A percentile compares a stretch with the other conserved stretches of the same genome.
Conservation (phyloP, 2,888 invertebrate genomes). For the Drosophila subsilvestris region DNA sequence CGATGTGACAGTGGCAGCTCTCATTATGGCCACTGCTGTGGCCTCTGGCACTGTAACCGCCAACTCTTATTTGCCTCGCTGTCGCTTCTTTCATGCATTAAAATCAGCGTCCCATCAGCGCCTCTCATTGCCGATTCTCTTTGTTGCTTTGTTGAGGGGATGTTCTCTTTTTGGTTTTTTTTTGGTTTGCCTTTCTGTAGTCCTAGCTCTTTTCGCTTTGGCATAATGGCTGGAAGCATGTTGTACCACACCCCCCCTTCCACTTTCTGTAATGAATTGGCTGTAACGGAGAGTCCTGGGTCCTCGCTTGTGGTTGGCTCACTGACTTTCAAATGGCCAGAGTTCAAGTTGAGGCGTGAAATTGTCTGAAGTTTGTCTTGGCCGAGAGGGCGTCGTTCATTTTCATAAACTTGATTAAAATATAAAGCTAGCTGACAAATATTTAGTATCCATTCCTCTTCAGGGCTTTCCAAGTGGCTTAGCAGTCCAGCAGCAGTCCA, state of each 20-base stretch:
- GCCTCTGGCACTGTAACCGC: conserved; percentile 43
- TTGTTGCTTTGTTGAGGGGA: conserved; percentile 7
- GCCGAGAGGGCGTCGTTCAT: background rate
- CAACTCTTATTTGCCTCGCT: conserved; percentile 56
- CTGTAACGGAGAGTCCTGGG: conserved; percentile 10
- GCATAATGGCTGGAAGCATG: conserved; percentile 34
- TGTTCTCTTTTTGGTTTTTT: conserved; percentile 12
- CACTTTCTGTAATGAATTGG: conserved; percentile 22
- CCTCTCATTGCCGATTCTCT: conserved; percentile 35
- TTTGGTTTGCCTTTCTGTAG: background rate
- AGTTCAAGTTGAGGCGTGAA: conserved; percentile 17
- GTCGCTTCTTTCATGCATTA: conserved; percentile 56
- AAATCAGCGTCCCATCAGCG: conserved; percentile 45
- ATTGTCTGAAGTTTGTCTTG: conserved; percentile 31
- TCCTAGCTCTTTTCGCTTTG: conserved; percentile 7
- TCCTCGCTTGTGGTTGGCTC: conserved; percentile 11
- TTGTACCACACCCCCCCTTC: conserved; percentile 2
- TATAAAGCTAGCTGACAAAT: background rate
- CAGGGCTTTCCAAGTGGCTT: background rate
- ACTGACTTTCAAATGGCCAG: conserved; percentile 16
- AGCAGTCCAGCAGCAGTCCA: background rate
- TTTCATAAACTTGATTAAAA: conserved; percentile 1
- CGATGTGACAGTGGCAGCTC: conserved; percentile 53
- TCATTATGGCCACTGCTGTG: conserved; percentile 51
- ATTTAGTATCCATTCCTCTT: conserved; percentile 1